Evolutionary conservation across 2,797 vertebrate genomes (phyloP).

Genomic region (Galaxias olidus): DNA sequence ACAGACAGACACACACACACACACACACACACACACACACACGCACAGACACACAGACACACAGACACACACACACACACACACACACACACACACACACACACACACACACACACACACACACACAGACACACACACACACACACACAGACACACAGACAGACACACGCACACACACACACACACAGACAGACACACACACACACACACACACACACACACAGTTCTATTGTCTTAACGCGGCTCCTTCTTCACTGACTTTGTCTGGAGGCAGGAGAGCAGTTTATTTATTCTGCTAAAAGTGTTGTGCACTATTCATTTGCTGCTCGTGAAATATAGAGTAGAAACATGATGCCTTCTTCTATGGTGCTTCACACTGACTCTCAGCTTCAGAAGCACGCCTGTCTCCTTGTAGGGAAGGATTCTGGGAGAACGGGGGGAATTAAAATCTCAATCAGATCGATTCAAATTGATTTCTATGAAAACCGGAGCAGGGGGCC

Average conservation of each 20-base stretch:
- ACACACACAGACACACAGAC: slow-evolving; percentile 11
- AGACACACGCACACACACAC: slow-evolving; percentile 13
- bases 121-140: slow-evolving; percentile 8
- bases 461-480: slow-evolving; percentile 33
- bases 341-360: slow-evolving; percentile 28
- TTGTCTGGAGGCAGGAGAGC: slow-evolving; percentile 55
- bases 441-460: slow-evolving; percentile 41
- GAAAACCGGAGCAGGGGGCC: not conserved
- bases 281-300: slow-evolving; percentile 69
- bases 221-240: slow-evolving; percentile 46
- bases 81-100: slow-evolving; percentile 13
- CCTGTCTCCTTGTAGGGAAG: slow-evolving; percentile 11
- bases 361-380: slow-evolving; percentile 4
- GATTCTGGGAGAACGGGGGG: not conserved
- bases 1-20: slow-evolving; percentile 19
- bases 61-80: slow-evolving; percentile 13
- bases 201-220: too few relatives aligned
- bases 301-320: slow-evolving; percentile 60
- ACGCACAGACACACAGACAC: too few relatives aligned
- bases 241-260: slow-evolving; percentile 58
- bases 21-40: slow-evolving; percentile 9
- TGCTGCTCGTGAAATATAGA: slow-evolving; percentile 61
- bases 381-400: not conserved
- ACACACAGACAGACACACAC: not conserved
- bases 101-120: slow-evolving; percentile 13